Conservation (phyloP, 2,113 vertebrate species). For the Anser brachyrhynchus region DNA sequence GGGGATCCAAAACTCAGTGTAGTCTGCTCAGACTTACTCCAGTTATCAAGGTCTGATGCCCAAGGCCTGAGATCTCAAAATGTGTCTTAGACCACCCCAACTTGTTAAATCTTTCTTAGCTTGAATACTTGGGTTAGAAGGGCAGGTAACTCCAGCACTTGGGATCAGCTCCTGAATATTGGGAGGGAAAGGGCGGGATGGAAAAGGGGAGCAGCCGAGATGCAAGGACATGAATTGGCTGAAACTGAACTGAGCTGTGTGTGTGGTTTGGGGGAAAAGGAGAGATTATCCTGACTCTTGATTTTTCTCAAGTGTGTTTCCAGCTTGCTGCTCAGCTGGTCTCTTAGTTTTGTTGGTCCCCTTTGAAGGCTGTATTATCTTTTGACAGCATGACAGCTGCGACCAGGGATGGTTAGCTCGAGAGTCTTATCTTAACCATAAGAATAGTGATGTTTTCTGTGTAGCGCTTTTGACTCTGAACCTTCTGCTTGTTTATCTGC, state of each 20-base stretch:
- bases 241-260: not conserved
- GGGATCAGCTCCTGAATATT: not conserved
- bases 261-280: not conserved
- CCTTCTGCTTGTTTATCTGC: not conserved
- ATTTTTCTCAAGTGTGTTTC: not conserved
- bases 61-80: not conserved
- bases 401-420: not conserved
- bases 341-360: not conserved
- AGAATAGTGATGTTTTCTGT: not conserved
- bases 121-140: not conserved
- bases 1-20: not conserved
- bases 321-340: not conserved
- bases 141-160: fast-evolving
- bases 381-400: not conserved
- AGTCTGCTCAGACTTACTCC: not conserved
- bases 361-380: not conserved
- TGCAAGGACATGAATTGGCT: fast-evolving
- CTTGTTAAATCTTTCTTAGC: not conserved
- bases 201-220: not conserved
- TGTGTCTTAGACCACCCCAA: not conserved
- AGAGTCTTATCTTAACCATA: not conserved
- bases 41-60: not conserved
- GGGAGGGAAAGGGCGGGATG: not conserved
- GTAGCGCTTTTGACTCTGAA: not conserved
- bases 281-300: not conserved